A percentile compares a stretch with the other conserved stretches of the same genome.
Evolutionary conservation across 2,888 invertebrate species (phyloP).

Genomic region (Pinctada fucata): DNA sequence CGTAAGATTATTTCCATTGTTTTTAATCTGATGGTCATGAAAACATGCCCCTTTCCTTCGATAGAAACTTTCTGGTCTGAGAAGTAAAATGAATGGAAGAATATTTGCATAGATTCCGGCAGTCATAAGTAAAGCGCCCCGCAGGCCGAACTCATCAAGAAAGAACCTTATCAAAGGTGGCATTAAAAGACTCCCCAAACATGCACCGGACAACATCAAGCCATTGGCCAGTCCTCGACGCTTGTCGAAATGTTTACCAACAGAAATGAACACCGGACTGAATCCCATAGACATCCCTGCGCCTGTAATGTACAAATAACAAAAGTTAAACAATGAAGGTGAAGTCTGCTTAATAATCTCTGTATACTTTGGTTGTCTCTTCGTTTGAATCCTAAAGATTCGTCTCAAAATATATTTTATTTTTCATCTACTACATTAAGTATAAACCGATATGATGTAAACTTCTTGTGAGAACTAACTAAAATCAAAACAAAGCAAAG

Average conservation of each 20-base stretch:
- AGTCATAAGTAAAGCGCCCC: constrained; percentile 24
- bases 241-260: constrained; percentile 37
- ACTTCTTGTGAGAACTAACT: too few relatives aligned
- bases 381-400: too few relatives aligned
- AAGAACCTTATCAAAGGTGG: constrained; percentile 26
- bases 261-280: constrained; percentile 26
- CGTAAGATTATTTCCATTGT: neutral
- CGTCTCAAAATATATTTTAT: too few relatives aligned
- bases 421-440: too few relatives aligned
- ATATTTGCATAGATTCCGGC: constrained; percentile 25
- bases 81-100: constrained; percentile 13
- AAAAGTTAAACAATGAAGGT: too few relatives aligned
- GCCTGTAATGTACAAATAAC: constrained; percentile 7
- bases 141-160: constrained; percentile 33
- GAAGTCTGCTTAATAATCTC: too few relatives aligned
- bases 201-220: constrained; percentile 8
- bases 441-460: too few relatives aligned
- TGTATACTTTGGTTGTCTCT: too few relatives aligned
- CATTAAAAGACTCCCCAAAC: constrained; percentile 25
- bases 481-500: too few relatives aligned
- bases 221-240: constrained; percentile 39
- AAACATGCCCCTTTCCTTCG: neutral
- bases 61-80: constrained; percentile 25
- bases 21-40: neutral
- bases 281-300: constrained; percentile 13